These are phyloP conservation scores for Halisarca cf. caerulea DNA, from an alignment of 37 sponge, comb jelly and placozoan species.

Conservation along the genomic window DNA sequence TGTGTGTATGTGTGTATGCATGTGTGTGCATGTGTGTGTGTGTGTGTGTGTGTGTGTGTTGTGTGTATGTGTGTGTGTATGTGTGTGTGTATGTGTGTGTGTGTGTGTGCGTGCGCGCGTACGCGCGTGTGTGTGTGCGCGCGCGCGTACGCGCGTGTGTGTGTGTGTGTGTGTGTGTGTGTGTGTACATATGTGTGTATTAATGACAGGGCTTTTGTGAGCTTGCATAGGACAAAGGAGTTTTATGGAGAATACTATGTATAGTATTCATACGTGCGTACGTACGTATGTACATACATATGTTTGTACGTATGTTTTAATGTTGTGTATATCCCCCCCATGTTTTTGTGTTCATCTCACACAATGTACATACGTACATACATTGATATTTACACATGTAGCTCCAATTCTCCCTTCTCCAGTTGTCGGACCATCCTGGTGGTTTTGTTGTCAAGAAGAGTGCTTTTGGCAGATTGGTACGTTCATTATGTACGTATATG, in stretches of 20 bases:
- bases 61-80: not conserved
- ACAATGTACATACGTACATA: no score
- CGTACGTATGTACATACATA: not conserved
- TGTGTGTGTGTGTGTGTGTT: no score
- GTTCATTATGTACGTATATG: no score
- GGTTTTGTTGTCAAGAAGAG: conserved; percentile 79
- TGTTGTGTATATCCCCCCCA: not conserved
- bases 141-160: not conserved
- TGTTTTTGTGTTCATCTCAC: not conserved
- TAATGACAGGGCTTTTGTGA: no score
- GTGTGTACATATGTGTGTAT: not conserved
- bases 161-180: not conserved
- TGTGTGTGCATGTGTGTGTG: not conserved
- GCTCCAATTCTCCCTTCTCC: conserved; percentile 2
- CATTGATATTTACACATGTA: no score
- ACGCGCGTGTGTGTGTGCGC: not conserved
- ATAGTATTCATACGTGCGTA: no score
- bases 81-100: not conserved
- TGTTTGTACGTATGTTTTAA: not conserved
- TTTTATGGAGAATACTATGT: no score
- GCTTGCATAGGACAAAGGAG: no score
- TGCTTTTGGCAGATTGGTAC: conserved; percentile 79
- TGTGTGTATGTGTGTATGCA: not conserved
- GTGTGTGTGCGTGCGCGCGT: not conserved
- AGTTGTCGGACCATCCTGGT: conserved; percentile 89